Base-by-base conservation (phyloP, 2,888 invertebrate genomes). In the Mamestra brassicae region DNA sequence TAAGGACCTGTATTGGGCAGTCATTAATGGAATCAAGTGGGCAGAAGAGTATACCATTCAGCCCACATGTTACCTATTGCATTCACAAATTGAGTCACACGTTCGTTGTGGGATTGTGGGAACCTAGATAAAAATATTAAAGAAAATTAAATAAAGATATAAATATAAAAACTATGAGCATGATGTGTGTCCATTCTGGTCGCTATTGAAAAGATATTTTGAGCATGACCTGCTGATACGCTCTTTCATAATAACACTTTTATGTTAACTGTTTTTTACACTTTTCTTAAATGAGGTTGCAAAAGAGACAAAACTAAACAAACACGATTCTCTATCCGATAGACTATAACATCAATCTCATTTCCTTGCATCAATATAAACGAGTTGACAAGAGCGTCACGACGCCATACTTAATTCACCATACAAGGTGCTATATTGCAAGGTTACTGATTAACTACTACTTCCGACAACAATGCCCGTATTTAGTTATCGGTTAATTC, bases 381-480 rank as follows among this genome's bases (percentile, higher is more conserved):
- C 47, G 64, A 76, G 42, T n/a, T 8, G 70, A 69, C 82, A 60
- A 58, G 71, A 83, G 36, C 15, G 13, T 45, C 78, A 83, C 64
- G 61, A 69, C 74, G 47, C 58, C 61, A 66, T 74, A 81, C 69
- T 68, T 74, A 72, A 80, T 84, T 85, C 68, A 81, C 91, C 90
- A 83, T 89, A 92, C 86, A 91, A 87, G 92, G 93, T 67, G 72
- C 55, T 87, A 81, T 81, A 45, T 71, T 79, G 72, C 90, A 88
- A 93, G 92, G 92, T 90, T 88, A 79, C 74, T 78, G 78, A 81
- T 85, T 68, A 68, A 83, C 64, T 72, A 34, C 74, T 70, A 81
- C 87, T 90, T 91, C 89, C 89, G 88, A 88, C 86, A 87, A 85
- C 85, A 80, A 78, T 70, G 67, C 84, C 85, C 83, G 81, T 84